Percentiles rank a stretch among this genome's conserved stretches.
Conservation (phyloP, 2,113 vertebrate species). For the Agapornis roseicollis region DNA sequence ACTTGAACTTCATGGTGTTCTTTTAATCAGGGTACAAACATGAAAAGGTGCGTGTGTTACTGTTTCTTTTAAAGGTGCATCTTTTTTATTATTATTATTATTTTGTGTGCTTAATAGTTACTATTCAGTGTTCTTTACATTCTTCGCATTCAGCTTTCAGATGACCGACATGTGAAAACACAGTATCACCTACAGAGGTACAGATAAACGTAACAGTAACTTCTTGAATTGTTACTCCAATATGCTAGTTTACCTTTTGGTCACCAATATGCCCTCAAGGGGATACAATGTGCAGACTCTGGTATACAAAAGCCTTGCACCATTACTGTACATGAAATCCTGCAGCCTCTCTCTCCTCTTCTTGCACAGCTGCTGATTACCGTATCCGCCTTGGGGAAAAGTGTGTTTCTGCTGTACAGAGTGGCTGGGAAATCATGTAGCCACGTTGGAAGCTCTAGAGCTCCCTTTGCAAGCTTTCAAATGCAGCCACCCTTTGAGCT, state of each 20-base stretch:
- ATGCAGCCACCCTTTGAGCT: slow-evolving; percentile 33
- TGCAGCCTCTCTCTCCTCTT: neutral
- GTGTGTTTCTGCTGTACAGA: slow-evolving; percentile 29
- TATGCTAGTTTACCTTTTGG: slow-evolving; percentile 3
- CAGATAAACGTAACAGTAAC: neutral
- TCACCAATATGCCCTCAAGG: neutral
- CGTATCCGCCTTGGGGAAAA: neutral
- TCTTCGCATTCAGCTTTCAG: slow-evolving; percentile 51
- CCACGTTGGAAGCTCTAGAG: neutral
- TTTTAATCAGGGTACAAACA: slow-evolving; percentile 74
- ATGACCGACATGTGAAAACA: slow-evolving; percentile 12
- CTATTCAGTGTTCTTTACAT: slow-evolving; percentile 59
- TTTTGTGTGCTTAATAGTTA: slow-evolving; percentile 62
- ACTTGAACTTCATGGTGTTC: slow-evolving; percentile 72
- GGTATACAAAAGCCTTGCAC: neutral
- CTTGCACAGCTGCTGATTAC: slow-evolving; percentile 11
- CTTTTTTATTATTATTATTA: neutral
- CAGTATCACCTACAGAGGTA: slow-evolving; percentile 1
- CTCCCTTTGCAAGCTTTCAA: slow-evolving; percentile 6
- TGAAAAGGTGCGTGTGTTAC: slow-evolving; percentile 69
- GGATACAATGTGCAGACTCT: slow-evolving; percentile 5
- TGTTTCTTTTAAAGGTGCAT: slow-evolving; percentile 73
- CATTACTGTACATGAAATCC: slow-evolving; percentile 6
- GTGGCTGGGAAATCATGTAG: slow-evolving; percentile 8
- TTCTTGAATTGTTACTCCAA: neutral